These are phyloP conservation scores for Lamellibrachia columna DNA, from an alignment of 2,888 invertebrate genomes.

Conservation along the genomic window DNA sequence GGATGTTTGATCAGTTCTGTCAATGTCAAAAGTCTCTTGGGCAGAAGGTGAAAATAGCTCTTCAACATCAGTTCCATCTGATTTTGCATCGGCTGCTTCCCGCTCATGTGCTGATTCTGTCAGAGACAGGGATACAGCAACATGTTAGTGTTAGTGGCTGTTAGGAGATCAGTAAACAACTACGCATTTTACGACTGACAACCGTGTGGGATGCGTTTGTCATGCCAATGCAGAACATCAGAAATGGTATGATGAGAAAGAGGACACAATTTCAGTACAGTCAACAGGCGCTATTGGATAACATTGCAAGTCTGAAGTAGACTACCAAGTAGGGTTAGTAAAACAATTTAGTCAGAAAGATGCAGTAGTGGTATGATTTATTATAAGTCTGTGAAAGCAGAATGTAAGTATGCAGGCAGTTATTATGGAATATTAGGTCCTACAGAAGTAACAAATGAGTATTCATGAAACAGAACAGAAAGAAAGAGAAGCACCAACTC, in stretches of 20 bases:
- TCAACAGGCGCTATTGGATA: neutral
- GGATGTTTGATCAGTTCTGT: constrained; percentile 43
- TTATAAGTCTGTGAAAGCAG: constrained; percentile 10
- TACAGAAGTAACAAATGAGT: neutral
- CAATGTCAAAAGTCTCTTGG: constrained; percentile 62
- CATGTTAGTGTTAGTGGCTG: constrained; percentile 16
- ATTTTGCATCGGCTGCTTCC: constrained; percentile 54
- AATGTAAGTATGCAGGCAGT: neutral
- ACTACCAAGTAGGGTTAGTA: neutral
- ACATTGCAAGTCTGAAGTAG: neutral
- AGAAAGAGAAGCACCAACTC: neutral
- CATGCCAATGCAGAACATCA: neutral
- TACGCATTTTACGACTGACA: neutral
- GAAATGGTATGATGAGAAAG: neutral
- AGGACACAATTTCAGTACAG: neutral
- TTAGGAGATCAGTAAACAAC: constrained; percentile 13
- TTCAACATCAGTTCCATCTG: constrained; percentile 60
- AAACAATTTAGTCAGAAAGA: neutral
- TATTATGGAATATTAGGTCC: neutral
- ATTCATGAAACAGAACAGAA: neutral
- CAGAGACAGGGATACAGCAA: constrained; percentile 16
- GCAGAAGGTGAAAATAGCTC: constrained; percentile 56
- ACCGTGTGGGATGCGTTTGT: neutral
- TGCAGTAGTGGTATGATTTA: neutral
- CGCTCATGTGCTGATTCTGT: constrained; percentile 12